These are phyloP conservation scores for Meloidogyne hapla DNA, from an alignment of 1,140 invertebrate genomes.

Conservation along the genomic window DNA sequence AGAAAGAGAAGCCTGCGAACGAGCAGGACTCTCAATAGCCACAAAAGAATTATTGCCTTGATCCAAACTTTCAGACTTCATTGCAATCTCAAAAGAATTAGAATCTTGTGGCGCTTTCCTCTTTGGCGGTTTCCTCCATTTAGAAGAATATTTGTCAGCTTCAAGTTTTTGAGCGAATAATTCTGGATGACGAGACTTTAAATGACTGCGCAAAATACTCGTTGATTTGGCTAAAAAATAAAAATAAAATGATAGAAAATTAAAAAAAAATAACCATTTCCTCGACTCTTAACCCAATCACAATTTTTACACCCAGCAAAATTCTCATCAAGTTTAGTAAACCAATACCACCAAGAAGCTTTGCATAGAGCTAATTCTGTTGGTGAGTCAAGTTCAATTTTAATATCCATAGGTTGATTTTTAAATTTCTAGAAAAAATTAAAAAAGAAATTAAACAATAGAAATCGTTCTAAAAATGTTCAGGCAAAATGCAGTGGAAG, in stretches of 20 bases:
- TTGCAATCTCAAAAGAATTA: not conserved
- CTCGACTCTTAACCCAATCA: slow-evolving; percentile 9
- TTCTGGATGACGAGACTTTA: slow-evolving; percentile 17
- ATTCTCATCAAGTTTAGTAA: slow-evolving; percentile 19
- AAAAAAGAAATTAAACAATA: no score
- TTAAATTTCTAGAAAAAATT: not conserved
- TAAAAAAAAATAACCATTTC: slow-evolving; percentile 3
- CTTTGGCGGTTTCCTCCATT: slow-evolving; percentile 7
- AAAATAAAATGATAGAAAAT: not conserved
- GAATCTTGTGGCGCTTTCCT: not conserved
- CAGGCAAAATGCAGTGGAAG: no score
- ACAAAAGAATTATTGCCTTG: not conserved
- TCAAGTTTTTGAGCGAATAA: slow-evolving; percentile 2
- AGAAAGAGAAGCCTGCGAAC: not conserved
- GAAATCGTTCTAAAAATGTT: no score
- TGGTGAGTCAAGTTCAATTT: not conserved
- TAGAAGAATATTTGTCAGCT: not conserved
- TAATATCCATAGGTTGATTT: not conserved
- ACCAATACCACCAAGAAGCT: slow-evolving; percentile 27
- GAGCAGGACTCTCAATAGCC: not conserved
- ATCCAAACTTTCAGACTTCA: not conserved
- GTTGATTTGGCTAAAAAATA: slow-evolving; percentile 25
- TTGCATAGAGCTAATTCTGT: not conserved
- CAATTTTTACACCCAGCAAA: slow-evolving; percentile 20
- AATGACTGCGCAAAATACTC: slow-evolving; percentile 26